Conservation (phyloP, 1,140 invertebrate genomes). For the Pristionchus pacificus region DNA sequence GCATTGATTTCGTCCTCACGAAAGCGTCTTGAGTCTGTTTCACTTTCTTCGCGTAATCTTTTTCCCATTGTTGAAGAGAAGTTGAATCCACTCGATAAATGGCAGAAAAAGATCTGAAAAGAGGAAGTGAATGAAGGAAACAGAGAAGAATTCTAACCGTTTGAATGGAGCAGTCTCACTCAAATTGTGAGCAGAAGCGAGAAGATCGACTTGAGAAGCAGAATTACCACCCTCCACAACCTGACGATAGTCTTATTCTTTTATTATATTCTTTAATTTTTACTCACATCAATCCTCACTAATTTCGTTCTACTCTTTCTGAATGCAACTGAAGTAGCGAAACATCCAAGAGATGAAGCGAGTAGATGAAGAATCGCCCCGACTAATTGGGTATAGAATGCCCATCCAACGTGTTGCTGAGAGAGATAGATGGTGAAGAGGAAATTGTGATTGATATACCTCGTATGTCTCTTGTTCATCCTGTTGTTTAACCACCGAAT, state of each 20-base stretch:
- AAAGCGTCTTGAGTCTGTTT: slow-evolving; percentile 6
- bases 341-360: slow-evolving; percentile 46
- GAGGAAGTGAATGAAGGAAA: slow-evolving; percentile 17
- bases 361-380: slow-evolving; percentile 44
- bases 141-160: not conserved
- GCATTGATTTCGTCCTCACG: not conserved
- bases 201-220: not conserved
- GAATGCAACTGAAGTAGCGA: slow-evolving; percentile 43
- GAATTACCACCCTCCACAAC: slow-evolving; percentile 19
- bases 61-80: slow-evolving; percentile 50
- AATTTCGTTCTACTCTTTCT: slow-evolving; percentile 39
- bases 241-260: slow-evolving; percentile 27
- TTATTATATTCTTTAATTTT: slow-evolving; percentile 1
- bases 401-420: slow-evolving; percentile 56
- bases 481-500: slow-evolving; percentile 55
- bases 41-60: slow-evolving; percentile 35
- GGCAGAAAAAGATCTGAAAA: slow-evolving; percentile 47
- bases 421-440: slow-evolving; percentile 17
- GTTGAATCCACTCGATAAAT: slow-evolving; percentile 53
- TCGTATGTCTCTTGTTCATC: slow-evolving; percentile 56
- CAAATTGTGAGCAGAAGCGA: slow-evolving; percentile 2
- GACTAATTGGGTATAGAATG: slow-evolving; percentile 51
- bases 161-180: slow-evolving; percentile 9
- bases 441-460: slow-evolving; percentile 38
- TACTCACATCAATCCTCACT: slow-evolving; percentile 49